phyloP scores from a whole-genome alignment of 2,797 vertebrate species.

The Staurois parvus region DNA sequence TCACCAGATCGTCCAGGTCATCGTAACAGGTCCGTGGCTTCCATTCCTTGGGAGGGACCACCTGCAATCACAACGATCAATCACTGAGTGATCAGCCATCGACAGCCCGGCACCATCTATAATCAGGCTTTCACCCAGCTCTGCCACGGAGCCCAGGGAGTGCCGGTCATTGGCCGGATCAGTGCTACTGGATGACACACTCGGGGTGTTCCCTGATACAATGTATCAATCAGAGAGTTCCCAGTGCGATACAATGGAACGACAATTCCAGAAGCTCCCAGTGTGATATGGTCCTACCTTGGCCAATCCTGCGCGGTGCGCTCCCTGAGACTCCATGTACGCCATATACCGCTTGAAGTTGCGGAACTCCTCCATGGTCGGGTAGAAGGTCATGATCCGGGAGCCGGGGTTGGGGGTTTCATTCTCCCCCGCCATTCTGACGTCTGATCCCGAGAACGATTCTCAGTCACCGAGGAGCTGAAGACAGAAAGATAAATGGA shows the following conservation, averaged over 20 bases:
- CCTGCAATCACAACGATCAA: conserved; percentile 71
- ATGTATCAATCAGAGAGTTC: too few species aligned
- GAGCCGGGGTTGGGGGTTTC: conserved; percentile 79
- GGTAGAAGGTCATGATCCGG: conserved; percentile 92
- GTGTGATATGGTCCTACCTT: conserved; percentile 77
- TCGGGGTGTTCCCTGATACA: too few species aligned
- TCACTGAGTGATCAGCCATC: too few species aligned
- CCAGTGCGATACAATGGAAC: too few species aligned
- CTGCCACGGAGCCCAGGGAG: too few species aligned
- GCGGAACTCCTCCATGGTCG: conserved; percentile 90
- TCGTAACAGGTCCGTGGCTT: conserved; percentile 90
- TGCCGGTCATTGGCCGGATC: too few species aligned
- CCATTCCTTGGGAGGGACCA: conserved; percentile 95
- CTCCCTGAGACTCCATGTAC: conserved; percentile 93
- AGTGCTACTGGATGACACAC: too few species aligned
- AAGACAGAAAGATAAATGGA: background rate
- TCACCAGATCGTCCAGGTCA: conserved; percentile 91
- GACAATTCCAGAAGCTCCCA: too few species aligned
- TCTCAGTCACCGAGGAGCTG: background rate
- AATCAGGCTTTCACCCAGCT: too few species aligned
- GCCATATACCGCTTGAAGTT: conserved; percentile 92
- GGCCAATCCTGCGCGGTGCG: conserved; percentile 91
- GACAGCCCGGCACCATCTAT: too few species aligned
- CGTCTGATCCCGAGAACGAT: conserved; percentile 25
- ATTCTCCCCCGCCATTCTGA: conserved; percentile 86